Percentiles rank a stretch among this genome's conserved stretches.
phyloP scores from a whole-genome alignment of 2,113 vertebrate species.

The Caloenas nicobarica region DNA sequence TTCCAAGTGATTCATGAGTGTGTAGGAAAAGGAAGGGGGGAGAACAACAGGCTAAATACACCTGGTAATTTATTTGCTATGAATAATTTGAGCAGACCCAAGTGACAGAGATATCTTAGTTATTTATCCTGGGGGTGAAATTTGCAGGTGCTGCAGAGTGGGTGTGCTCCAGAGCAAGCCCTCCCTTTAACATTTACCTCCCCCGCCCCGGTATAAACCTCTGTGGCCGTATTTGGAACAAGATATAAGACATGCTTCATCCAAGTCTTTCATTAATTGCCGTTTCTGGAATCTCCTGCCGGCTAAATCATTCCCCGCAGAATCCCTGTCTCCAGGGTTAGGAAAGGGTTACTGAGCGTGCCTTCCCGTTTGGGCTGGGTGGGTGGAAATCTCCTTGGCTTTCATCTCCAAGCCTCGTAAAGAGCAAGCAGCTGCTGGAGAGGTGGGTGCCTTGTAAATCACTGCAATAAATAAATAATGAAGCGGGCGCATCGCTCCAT shows the following conservation, averaged over 20 bases:
- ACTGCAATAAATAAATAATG: neutral
- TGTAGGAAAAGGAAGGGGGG: neutral
- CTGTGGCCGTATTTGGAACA: neutral
- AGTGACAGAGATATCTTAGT: constrained; percentile 44
- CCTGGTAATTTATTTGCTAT: constrained; percentile 60
- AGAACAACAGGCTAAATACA: constrained; percentile 38
- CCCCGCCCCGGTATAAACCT: neutral
- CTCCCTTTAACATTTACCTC: constrained; percentile 15
- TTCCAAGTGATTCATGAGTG: constrained; percentile 37
- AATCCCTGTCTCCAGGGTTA: neutral
- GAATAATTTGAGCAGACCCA: constrained; percentile 47
- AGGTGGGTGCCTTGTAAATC: neutral
- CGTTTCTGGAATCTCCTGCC: constrained; percentile 48
- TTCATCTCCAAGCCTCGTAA: constrained; percentile 36
- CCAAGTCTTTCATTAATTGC: constrained; percentile 12
- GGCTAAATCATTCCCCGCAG: neutral
- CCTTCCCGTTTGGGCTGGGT: neutral
- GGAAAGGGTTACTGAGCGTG: constrained; percentile 48
- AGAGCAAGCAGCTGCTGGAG: constrained; percentile 30
- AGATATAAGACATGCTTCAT: constrained; percentile 19
- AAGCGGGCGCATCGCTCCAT: rapidly evolving
- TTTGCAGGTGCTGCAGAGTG: constrained; percentile 54
- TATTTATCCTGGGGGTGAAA: constrained; percentile 58
- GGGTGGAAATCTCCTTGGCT: constrained; percentile 1
- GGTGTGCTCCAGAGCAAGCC: constrained; percentile 1